These are phyloP conservation scores for Orussus abietinus DNA, from an alignment of 1,140 invertebrate species.

Conservation along the genomic window DNA sequence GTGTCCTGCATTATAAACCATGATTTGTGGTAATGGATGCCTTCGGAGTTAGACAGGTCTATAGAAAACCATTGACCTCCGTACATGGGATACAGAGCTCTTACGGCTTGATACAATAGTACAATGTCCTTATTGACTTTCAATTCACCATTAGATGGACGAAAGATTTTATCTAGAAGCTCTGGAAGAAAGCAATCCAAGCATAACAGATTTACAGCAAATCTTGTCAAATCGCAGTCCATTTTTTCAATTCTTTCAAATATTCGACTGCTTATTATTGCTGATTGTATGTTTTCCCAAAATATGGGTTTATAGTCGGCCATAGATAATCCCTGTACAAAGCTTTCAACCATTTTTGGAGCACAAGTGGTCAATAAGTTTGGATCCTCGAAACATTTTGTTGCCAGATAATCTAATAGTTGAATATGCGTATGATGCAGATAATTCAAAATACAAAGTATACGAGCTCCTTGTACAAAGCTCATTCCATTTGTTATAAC, in stretches of 20 bases:
- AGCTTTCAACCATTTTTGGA: conserved; percentile 43
- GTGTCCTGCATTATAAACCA: too few relatives aligned
- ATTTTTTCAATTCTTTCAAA: conserved; percentile 36
- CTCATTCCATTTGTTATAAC: conserved; percentile 51
- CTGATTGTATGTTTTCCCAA: conserved; percentile 51
- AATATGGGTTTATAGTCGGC: conserved; percentile 58
- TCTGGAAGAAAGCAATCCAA: conserved; percentile 55
- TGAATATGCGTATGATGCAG: conserved; percentile 55
- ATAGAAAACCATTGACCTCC: conserved; percentile 38
- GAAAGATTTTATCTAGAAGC: conserved; percentile 53
- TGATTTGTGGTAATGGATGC: too few relatives aligned
- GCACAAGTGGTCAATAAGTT: conserved; percentile 30
- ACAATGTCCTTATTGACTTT: conserved; percentile 38
- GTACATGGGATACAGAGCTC: conserved; percentile 53
- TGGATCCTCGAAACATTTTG: conserved; percentile 44
- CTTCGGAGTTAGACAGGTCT: too few relatives aligned
- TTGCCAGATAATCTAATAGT: conserved; percentile 56
- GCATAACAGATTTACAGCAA: conserved; percentile 53
- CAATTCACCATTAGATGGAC: neutral
- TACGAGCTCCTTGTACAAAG: conserved; percentile 49
- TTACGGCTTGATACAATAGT: conserved; percentile 57
- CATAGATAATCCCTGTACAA: conserved; percentile 52
- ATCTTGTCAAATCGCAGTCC: conserved; percentile 47
- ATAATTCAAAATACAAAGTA: conserved; percentile 52
- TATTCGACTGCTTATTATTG: conserved; percentile 41